These are phyloP conservation scores for Pyrgilauda ruficollis DNA, from an alignment of 2,113 vertebrate genomes.

Conservation along the genomic window DNA sequence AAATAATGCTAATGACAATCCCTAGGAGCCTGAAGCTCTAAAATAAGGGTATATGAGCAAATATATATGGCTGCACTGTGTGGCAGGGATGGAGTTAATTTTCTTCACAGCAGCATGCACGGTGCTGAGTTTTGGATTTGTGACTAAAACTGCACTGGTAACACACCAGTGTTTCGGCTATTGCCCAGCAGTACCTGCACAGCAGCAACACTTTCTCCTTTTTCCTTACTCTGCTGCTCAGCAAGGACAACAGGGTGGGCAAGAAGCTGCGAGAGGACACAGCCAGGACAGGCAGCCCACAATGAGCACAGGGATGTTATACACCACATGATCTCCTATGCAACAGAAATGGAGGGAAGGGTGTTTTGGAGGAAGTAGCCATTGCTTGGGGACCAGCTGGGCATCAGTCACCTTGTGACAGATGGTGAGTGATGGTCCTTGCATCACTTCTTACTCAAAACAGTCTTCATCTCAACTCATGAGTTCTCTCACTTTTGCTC, in stretches of 20 bases:
- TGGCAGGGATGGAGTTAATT: background rate
- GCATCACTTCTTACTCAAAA: background rate
- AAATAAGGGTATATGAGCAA: background rate
- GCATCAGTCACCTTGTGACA: background rate
- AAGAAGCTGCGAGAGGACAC: background rate
- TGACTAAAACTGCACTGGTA: background rate
- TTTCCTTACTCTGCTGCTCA: background rate
- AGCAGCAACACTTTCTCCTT: background rate
- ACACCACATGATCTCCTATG: background rate
- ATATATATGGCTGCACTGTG: background rate
- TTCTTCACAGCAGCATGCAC: background rate
- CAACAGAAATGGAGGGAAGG: background rate
- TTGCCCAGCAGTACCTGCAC: background rate
- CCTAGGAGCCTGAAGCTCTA: background rate
- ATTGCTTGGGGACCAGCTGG: background rate
- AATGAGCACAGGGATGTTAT: background rate
- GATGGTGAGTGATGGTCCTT: background rate
- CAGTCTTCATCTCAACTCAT: background rate
- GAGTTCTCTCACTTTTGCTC: background rate
- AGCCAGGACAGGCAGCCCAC: background rate
- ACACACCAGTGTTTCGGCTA: background rate
- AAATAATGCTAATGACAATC: background rate
- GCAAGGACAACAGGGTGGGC: background rate
- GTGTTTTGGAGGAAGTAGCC: background rate
- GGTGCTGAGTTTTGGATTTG: background rate